Evolutionary conservation across 2,888 invertebrate genomes (phyloP), one percentile per base, ranked within the genome.

Genomic region (Yponomeuta plumbellus): DNA sequence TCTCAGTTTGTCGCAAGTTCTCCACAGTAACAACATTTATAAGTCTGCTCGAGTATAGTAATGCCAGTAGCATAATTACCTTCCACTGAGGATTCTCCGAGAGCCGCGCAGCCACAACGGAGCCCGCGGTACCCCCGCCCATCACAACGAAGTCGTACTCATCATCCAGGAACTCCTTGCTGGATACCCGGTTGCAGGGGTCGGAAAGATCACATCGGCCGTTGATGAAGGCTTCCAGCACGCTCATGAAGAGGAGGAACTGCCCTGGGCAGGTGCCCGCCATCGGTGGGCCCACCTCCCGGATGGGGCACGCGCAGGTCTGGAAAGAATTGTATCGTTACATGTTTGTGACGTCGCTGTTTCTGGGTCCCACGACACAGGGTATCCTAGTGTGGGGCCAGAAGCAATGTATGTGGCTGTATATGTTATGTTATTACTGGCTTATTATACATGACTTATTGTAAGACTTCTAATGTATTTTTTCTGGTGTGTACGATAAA

Each of bases 141-240:
- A 94, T 84, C 8, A 94, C 94, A 40, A 94, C 92, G 73, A 94
- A 95, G 76, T 95, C 94, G 71, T 94, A 95, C 66, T 84, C 90
- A 0, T 85, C 77, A 66, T 93, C 92, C 2, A 77, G 75, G 0
- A 76, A 76, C 1, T 83, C 78, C 65, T 73, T 79, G 10, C 92
- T 92, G 13, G 68, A 76, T 6, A 94, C 88, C 62, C 94, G 85
- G 68, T 92, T 88, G 78, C 94, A 94, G 0, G 93, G 92, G 71
- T 94, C 93, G 0, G 92, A 88, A 57, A 94, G 78, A 71, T 91
- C 91, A 65, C 93, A 94, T 65, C 92, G 85, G 0, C 92, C 92
- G 69, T 92, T 91, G 67, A 94, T 80, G 77, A 93, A 94, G 0
- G 92, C 84, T 71, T 95, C 93, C 77, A 95, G 75, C 1, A 94